Conservation (phyloP, 2,888 invertebrate genomes). For the Helicoverpa assulta region DNA sequence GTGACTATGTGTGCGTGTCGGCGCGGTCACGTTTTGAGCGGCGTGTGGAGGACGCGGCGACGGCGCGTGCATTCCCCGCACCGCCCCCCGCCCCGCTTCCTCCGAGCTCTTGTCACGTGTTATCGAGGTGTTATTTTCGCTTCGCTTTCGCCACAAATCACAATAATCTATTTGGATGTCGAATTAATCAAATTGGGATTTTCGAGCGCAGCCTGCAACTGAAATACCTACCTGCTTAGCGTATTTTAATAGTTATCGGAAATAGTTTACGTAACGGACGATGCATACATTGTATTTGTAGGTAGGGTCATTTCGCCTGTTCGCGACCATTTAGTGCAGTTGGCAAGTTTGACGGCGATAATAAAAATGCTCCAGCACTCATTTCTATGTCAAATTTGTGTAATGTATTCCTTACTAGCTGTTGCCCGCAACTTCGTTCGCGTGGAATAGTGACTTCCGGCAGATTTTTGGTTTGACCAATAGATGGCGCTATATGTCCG, state of each 20-base stretch:
- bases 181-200: conserved; percentile 50
- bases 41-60: conserved; percentile 79
- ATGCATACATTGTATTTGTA: conserved; percentile 18
- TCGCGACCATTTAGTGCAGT: too few relatives aligned
- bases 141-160: conserved; percentile 78
- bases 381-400: too few relatives aligned
- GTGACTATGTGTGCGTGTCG: conserved; percentile 63
- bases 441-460: too few relatives aligned
- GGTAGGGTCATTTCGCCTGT: too few relatives aligned
- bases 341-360: too few relatives aligned
- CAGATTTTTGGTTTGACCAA: too few relatives aligned
- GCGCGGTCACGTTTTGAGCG: conserved; percentile 85
- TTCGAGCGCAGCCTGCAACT: conserved; percentile 17
- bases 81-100: conserved; percentile 52
- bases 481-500: too few relatives aligned
- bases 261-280: conserved; percentile 28
- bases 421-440: too few relatives aligned
- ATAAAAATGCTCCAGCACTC: too few relatives aligned
- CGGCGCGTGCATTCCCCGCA: conserved; percentile 71
- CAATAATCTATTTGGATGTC: conserved; percentile 61
- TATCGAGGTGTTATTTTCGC: conserved; percentile 76
- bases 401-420: too few relatives aligned
- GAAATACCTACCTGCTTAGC: conserved; percentile 2
- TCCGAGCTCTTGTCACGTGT: conserved; percentile 70
- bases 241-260: conserved; percentile 16